Evolutionary conservation across 2,888 invertebrate species (phyloP).

Genomic region (Thymelicus sylvestris): DNA sequence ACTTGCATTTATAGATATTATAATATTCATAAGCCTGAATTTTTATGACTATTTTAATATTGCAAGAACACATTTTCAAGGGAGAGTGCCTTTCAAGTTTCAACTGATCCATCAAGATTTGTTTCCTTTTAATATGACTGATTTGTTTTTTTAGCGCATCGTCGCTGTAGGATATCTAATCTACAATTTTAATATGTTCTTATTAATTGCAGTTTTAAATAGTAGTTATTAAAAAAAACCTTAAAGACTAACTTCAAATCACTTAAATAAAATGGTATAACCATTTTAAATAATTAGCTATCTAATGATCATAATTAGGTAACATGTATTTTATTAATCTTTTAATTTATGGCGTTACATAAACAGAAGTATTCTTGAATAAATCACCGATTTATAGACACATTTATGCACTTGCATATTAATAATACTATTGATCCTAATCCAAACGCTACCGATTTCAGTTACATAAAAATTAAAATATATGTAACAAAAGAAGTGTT

Average conservation of each 20-base stretch:
- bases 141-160: too few species aligned
- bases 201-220: too few species aligned
- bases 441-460: not conserved
- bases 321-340: too few species aligned
- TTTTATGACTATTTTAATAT: too few species aligned
- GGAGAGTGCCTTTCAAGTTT: too few species aligned
- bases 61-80: too few species aligned
- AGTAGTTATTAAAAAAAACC: too few species aligned
- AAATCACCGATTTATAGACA: not conserved
- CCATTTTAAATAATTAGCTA: not conserved
- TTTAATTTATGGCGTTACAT: not conserved
- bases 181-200: too few species aligned
- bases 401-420: not conserved
- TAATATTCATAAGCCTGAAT: not conserved
- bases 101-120: too few species aligned
- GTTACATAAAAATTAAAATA: not conserved
- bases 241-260: too few species aligned
- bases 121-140: too few species aligned
- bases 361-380: not conserved
- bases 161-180: too few species aligned
- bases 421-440: not conserved
- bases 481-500: not conserved
- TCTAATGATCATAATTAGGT: not conserved
- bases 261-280: not conserved
- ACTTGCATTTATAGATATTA: not conserved